Evolutionary conservation across 2,797 vertebrate species (phyloP).

Genomic region (Gymnoscopelus braueri): DNA sequence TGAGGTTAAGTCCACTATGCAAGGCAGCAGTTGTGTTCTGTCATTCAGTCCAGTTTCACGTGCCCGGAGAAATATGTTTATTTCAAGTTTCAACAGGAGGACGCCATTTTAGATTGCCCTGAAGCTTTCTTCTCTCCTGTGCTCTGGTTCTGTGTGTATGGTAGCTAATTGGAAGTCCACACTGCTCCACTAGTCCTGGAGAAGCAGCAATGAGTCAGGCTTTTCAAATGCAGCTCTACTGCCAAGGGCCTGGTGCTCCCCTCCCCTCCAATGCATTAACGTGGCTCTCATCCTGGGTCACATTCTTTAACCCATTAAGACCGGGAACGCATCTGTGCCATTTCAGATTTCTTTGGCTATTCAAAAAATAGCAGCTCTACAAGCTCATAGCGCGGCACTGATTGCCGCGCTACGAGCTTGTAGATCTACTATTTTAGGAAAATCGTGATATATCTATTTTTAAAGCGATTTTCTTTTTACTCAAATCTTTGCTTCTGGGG

Average conservation of each 20-base stretch:
- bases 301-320: not conserved
- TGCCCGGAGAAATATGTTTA: not conserved
- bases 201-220: conserved; percentile 1
- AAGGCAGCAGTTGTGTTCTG: not conserved
- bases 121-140: conserved; percentile 18
- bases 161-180: conserved; percentile 46
- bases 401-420: no score
- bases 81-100: conserved; percentile 21
- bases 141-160: conserved; percentile 65
- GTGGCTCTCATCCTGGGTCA: not conserved
- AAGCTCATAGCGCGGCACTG: no score
- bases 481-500: no score
- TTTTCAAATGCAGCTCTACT: conserved; percentile 9
- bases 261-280: conserved; percentile 21
- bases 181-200: conserved; percentile 32
- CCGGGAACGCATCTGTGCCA: no score
- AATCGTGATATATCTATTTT: no score
- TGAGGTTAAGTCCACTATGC: not conserved
- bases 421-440: no score
- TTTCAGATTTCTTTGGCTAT: no score
- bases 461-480: no score
- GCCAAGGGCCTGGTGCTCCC: conserved; percentile 27
- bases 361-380: no score
- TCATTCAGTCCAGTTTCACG: not conserved
- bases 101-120: conserved; percentile 58